Base-by-base conservation (phyloP, 1,140 invertebrate species). In the Chlorops oryzae region DNA sequence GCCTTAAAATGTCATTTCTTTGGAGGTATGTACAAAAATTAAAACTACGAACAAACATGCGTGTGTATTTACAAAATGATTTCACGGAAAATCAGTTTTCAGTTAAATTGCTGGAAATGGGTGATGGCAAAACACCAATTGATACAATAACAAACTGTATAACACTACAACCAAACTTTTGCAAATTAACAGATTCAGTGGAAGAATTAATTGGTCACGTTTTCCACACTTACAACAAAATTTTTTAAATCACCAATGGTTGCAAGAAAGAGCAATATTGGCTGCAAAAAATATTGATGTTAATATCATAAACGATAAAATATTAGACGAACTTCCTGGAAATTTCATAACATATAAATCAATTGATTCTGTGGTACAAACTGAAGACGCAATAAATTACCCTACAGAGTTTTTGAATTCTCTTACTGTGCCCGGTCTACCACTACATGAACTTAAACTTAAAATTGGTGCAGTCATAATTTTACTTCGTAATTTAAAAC, bases 391-490 rank as follows among this genome's bases (percentile, higher is more conserved):
- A 9, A 58, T 64, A 32, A 66, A 69, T 52, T 73, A 73, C 68
- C 63, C 70, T 55, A 55, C 56, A 17, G 73, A 75, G 65, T 74
- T 75, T 60, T 65, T 73, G 32, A 73, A 72, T 50, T 70, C 62
- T 13, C 57, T 74, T 22, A 62, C 73, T 56, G 51, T 65, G 47
- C 59, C 71, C 22, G 65, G 67, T 7, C 27, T 76, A 38, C 70
- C 66, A 58, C 60, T 62, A 45, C 63, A 74, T 54, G 62, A 60
- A 57, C 48, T 73, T 44, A 48, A 52, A 57, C 58, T 76, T 47
- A 76, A 75, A 61, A 56, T 73, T 54, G 68, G 72, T 35, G 56
- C 58, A 9, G 62, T 61, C 24, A 67, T 78, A 17, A 74, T 76
- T 21, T 32, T 75, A 35, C 47, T 71, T 9, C 62, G 72, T 55